phyloP scores from a whole-genome alignment of 2,797 vertebrate species.

The Alcedo quadribrachys region DNA sequence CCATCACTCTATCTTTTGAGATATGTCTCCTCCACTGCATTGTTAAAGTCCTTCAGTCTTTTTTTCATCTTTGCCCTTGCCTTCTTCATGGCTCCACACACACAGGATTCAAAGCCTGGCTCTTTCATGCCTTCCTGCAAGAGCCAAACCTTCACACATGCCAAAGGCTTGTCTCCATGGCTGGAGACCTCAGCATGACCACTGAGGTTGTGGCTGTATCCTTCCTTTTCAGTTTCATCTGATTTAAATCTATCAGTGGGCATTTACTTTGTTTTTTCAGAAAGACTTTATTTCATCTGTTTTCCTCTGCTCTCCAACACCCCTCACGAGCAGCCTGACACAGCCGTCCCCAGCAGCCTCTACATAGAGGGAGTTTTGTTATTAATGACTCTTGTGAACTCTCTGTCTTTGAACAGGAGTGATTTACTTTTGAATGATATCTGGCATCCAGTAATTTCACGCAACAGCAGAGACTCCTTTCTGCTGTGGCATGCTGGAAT shows the following conservation, averaged over 20 bases:
- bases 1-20: not conserved
- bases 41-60: not conserved
- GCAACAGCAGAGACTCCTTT: not conserved
- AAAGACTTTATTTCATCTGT: not conserved
- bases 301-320: not conserved
- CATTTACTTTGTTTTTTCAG: not conserved
- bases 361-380: not conserved
- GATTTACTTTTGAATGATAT: not conserved
- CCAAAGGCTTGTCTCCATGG: not conserved
- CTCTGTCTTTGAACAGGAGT: not conserved
- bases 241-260: not conserved
- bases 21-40: rapidly evolving
- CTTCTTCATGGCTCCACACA: not conserved
- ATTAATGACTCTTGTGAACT: slow-evolving; percentile 2
- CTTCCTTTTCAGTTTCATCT: not conserved
- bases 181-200: not conserved
- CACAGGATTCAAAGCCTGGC: not conserved
- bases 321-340: not conserved
- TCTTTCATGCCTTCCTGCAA: not conserved
- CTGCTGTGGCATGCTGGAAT: not conserved
- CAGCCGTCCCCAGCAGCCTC: not conserved
- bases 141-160: not conserved
- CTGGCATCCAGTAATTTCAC: not conserved
- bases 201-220: not conserved
- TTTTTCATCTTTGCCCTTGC: not conserved